Base-by-base conservation (phyloP, 2,113 vertebrate species). In the Herpetotheres cachinnans region DNA sequence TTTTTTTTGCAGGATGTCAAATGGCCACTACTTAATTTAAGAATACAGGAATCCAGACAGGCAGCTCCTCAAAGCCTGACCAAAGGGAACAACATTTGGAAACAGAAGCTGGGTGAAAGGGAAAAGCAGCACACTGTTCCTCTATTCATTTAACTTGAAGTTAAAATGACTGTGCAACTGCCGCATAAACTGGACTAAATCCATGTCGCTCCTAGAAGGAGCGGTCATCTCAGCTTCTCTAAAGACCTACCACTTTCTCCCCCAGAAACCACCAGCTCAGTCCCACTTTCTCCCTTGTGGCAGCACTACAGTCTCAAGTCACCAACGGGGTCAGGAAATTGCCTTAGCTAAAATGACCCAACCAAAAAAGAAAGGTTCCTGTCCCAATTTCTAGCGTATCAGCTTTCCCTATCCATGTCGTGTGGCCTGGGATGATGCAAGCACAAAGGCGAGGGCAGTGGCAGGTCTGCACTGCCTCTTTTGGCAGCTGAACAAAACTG, bases 381-480 rank as follows among this genome's bases (percentile, higher is more conserved):
- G 47, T 17, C 44, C 74, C 56, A 42, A 3, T 36, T 78, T 40
- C 55, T 6, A 79, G 44, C 17, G 1, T 16, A 38, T 47, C 69
- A 65, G 38, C 42, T 82, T 55, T 54, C 52, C 71, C 30, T 9
- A 7, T 11, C 65, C 1, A 29, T 52, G 10, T 7, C 19, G 20
- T 0, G 0, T 6, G 6, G 55, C 30, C 82, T 85, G 5, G 56
- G 46, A 18, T 8, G 32, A 25, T 13, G 34, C 10, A 6, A 74
- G 21, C 34, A 8, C 56, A 2, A 4, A 29, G 13, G 30, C n/a
- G 14, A 63, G 5, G 16, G 9, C 38, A 61, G 25, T 0, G 8
- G 65, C 62, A 82, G 56, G 22, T 22, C 79, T 54, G 34, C 7
- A 6, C 22, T 30, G 56, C 42, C 34, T 29, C 46, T 38, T 16